phyloP scores from a whole-genome alignment of 2,797 vertebrate genomes.

The Melanotaenia trifasciata region DNA sequence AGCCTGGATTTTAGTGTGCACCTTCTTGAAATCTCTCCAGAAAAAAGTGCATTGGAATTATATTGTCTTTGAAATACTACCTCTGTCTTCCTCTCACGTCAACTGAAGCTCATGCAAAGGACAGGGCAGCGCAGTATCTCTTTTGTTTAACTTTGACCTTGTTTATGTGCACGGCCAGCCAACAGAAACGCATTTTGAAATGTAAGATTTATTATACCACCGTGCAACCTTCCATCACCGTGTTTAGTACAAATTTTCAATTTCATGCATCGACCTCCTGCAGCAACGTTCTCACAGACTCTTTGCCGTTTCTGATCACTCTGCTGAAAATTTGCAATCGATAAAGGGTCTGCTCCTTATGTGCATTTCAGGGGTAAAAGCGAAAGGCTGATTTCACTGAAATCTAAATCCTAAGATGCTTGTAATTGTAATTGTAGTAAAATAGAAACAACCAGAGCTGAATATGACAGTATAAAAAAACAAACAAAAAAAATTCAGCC shows the following conservation, averaged over 20 bases:
- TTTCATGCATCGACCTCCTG: constrained; percentile 7
- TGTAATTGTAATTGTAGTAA: neutral
- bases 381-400: neutral
- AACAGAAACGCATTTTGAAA: constrained; percentile 5
- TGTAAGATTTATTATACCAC: neutral
- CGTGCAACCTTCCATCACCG: neutral
- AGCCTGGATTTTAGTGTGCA: neutral
- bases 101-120: neutral
- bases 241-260: constrained; percentile 18
- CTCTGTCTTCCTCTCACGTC: neutral
- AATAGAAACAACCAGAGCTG: neutral
- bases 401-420: neutral
- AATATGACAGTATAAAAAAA: neutral
- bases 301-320: constrained; percentile 6
- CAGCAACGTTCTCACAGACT: neutral
- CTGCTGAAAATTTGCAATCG: neutral
- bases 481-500: neutral
- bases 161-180: neutral
- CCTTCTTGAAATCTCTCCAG: neutral
- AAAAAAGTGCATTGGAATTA: neutral
- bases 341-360: neutral
- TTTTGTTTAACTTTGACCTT: constrained; percentile 20
- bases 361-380: neutral
- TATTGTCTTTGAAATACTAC: neutral
- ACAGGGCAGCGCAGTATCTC: neutral